Percentiles rank a stretch among this genome's conserved stretches.
phyloP scores from a whole-genome alignment of 2,888 invertebrate genomes.

The Chloroclystis v-ata region DNA sequence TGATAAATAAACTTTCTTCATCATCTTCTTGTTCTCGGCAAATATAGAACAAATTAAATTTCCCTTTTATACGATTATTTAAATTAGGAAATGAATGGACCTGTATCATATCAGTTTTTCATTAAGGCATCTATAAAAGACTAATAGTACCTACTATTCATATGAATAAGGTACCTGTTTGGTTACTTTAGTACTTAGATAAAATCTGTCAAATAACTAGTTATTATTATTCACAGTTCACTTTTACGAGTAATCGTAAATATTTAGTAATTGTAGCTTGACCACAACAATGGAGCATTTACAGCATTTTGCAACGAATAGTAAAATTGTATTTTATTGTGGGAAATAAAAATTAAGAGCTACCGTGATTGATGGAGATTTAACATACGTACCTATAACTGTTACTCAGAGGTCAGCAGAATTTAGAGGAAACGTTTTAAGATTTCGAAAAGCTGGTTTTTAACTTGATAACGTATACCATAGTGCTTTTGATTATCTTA shows the following conservation, averaged over 20 bases:
- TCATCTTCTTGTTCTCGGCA: too few relatives aligned
- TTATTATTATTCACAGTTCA: background rate
- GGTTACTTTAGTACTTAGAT: too few relatives aligned
- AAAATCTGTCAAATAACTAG: background rate
- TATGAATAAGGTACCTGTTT: too few relatives aligned
- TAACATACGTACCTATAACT: constrained; percentile 2
- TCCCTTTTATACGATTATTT: too few relatives aligned
- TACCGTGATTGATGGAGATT: constrained; percentile 12
- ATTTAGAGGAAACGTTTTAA: background rate
- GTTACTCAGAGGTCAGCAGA: background rate
- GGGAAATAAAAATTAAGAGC: constrained; percentile 18
- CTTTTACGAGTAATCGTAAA: constrained; percentile 16
- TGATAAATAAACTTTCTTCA: too few relatives aligned
- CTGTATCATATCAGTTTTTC: too few relatives aligned
- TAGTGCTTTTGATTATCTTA: background rate
- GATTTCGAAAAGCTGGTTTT: constrained; percentile 3
- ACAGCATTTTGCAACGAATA: constrained; percentile 19
- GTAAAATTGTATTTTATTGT: constrained; percentile 20
- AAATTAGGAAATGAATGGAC: too few relatives aligned
- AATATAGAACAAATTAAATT: too few relatives aligned
- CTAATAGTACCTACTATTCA: too few relatives aligned
- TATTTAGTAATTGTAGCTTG: constrained; percentile 11
- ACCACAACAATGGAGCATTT: constrained; percentile 19
- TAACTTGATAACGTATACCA: too few relatives aligned
- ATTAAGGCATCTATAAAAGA: too few relatives aligned